Conservation (phyloP, 1,140 invertebrate species). For the Heliothis virescens region DNA sequence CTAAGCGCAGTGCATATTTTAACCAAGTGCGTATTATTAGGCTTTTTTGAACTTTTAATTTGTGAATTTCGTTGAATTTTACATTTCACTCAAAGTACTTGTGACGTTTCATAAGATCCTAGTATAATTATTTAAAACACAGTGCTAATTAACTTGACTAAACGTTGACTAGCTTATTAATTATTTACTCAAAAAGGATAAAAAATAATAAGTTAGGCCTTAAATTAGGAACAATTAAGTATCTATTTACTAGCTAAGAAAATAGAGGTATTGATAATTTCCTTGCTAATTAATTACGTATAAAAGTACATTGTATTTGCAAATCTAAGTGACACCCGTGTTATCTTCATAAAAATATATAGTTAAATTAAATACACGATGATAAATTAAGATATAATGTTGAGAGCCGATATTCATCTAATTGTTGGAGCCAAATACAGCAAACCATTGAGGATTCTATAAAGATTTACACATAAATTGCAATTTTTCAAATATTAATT, state of each 20-base stretch:
- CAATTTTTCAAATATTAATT: too few relatives aligned
- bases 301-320: neutral
- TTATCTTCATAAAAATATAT: too few relatives aligned
- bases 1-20: conserved; percentile 32
- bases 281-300: neutral
- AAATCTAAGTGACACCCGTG: too few relatives aligned
- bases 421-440: too few relatives aligned
- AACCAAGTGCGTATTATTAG: conserved; percentile 49
- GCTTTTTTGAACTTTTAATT: conserved; percentile 51
- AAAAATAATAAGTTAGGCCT: conserved; percentile 35
- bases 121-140: neutral
- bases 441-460: too few relatives aligned
- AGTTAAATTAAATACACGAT: too few relatives aligned
- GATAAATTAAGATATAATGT: too few relatives aligned
- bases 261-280: neutral
- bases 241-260: neutral
- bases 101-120: conserved; percentile 5
- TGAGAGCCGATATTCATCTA: too few relatives aligned
- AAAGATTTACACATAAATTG: too few relatives aligned
- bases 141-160: neutral
- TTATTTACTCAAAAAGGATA: neutral
- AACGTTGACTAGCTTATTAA: conserved; percentile 10
- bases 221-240: conserved; percentile 35
- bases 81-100: neutral
- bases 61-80: conserved; percentile 51